Conservation (phyloP, 64 coral and sea anemone species). For the Montipora foliosa region DNA sequence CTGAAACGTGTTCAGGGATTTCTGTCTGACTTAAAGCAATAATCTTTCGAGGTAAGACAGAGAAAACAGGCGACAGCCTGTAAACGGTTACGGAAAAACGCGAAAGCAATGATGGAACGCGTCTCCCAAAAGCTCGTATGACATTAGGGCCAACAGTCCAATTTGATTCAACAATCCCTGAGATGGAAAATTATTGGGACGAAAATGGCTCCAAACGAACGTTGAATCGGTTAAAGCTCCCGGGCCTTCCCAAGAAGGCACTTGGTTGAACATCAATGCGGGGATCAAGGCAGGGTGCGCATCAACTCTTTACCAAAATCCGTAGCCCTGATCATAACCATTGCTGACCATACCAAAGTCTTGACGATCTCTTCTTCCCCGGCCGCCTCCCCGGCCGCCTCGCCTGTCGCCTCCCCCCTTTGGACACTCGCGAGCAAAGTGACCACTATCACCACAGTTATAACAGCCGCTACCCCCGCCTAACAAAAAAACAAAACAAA, state of each 20-base stretch:
- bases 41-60: background rate
- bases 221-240: too few species aligned
- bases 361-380: background rate
- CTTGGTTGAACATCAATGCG: background rate
- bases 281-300: background rate
- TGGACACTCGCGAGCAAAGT: slow-evolving; percentile 90
- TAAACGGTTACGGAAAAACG: background rate
- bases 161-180: background rate
- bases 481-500: background rate
- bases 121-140: background rate
- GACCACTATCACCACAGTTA: slow-evolving; percentile 87
- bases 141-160: background rate
- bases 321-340: slow-evolving; percentile 16
- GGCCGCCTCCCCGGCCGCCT: slow-evolving; percentile 30
- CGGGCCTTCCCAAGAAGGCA: background rate
- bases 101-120: background rate
- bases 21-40: background rate
- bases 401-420: slow-evolving; percentile 50
- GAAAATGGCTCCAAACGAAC: background rate
- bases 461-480: slow-evolving; percentile 83
- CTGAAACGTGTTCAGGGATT: too few species aligned
- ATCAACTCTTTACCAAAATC: background rate
- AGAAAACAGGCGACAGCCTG: background rate
- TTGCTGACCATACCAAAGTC: background rate
- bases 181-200: background rate